Percentiles rank a stretch among this genome's conserved stretches.
phyloP scores from a whole-genome alignment of 2,113 vertebrate species.

The Aphyosemion australe region DNA sequence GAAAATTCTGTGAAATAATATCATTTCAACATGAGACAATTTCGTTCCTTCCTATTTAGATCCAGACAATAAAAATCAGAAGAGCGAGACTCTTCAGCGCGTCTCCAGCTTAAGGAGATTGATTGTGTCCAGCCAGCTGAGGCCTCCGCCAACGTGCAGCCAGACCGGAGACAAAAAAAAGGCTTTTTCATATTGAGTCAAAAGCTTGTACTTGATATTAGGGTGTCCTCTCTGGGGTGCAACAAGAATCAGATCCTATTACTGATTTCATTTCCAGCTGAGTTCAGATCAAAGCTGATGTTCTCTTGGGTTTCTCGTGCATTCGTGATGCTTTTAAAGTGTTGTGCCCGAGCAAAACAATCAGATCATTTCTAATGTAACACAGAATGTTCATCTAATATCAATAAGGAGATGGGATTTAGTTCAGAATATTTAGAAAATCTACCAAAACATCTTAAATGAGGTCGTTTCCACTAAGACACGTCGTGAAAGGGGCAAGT shows the following conservation, averaged over 20 bases:
- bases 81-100: constrained; percentile 34
- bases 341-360: constrained; percentile 1
- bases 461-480: no score
- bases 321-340: constrained; percentile 34
- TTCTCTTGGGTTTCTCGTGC: constrained; percentile 14
- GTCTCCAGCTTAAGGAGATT: constrained; percentile 28
- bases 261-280: constrained; percentile 58
- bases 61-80: constrained; percentile 49
- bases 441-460: no score
- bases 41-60: constrained; percentile 35
- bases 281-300: constrained; percentile 52
- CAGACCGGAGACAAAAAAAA: constrained; percentile 25
- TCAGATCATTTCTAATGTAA: constrained; percentile 26
- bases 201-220: constrained; percentile 38
- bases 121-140: constrained; percentile 51
- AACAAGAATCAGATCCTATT: constrained; percentile 55
- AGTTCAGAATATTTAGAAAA: background rate
- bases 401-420: constrained; percentile 48
- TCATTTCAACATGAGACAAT: constrained; percentile 44
- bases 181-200: constrained; percentile 38
- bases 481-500: no score
- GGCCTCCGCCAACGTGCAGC: constrained; percentile 22
- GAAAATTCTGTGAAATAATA: constrained; percentile 50
- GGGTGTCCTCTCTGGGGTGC: constrained; percentile 49
- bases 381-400: constrained; percentile 59